Base-by-base conservation (phyloP, 2,113 vertebrate genomes). In the Thalassarche chlororhynchos region DNA sequence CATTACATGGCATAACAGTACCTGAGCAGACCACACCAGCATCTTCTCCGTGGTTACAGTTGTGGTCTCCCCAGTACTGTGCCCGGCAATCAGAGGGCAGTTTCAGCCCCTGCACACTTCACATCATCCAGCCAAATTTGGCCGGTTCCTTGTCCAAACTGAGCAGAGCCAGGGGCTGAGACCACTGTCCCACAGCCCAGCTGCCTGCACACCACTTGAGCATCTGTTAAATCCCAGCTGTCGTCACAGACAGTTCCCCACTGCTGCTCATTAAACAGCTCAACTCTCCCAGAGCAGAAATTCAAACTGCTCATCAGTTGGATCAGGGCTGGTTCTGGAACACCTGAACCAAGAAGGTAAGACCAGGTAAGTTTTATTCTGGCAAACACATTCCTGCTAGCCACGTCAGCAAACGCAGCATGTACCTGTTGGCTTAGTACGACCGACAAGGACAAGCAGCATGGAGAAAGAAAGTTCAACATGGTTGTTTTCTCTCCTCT, bases 181-280 rank as follows among this genome's bases (percentile, higher is more conserved):
- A 31, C 3, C 0, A 64, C 86, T 15, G 32, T n/a, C 8, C 98
- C 98, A 4, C 98, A 98, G 74, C 96, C 96, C 34, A 98, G 58
- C 68, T 98, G 97, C 47, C 36, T 84, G 61, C 98, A 98, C 12
- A 97, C 64, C n/a, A 91, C 93, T 9, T 42, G 88, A 11, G 84
- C 84, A 79, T 99, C 97, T 52, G 98, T 98, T 70, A 99, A 97
- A 92, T 98, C 98, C 71, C 99, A 99, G 60, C 98, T 98, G 10
- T 99, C 99, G 3, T 99, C 99, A 21, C 99, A 99, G 69, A 99
- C 97, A 0, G 99, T 99, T 21, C 99, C 99, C 99, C 99, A 99
- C 28, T 98, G 98, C 94, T 98, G 98, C 87, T 99, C 98, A 94
- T 99, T 97, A 40, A 99, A 97, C 82, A 99, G 98, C 91, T 99